Conservation (phyloP, 2,888 invertebrate genomes). For the Cantharis rufa region DNA sequence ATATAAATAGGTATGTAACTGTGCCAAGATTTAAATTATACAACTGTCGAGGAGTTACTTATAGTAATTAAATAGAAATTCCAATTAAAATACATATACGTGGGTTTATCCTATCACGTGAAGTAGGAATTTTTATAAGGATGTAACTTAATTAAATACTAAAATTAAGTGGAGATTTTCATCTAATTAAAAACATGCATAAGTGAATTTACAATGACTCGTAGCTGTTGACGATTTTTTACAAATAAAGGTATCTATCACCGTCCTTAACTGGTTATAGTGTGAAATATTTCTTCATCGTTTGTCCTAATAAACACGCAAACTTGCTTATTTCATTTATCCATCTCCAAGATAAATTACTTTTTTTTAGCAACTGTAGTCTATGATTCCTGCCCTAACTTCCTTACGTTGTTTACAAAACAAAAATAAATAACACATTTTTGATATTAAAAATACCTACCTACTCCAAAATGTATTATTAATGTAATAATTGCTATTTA, state of each 20-base stretch:
- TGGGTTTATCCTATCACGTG: conserved; percentile 7
- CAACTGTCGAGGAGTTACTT: conserved; percentile 5
- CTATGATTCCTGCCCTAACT: neutral
- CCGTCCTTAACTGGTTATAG: neutral
- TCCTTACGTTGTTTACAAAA: neutral
- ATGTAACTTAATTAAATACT: conserved; percentile 16
- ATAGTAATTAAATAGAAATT: conserved; percentile 12
- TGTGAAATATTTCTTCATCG: neutral
- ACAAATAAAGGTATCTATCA: neutral
- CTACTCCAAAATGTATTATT: neutral
- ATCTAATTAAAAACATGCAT: conserved; percentile 16
- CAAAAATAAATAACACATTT: neutral
- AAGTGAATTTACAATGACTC: conserved; percentile 5
- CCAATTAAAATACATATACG: conserved; percentile 1
- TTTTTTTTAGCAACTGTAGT: neutral
- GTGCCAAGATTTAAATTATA: conserved; percentile 10
- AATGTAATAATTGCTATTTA: neutral
- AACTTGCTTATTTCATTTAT: neutral
- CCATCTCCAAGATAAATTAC: neutral
- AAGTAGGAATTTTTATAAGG: conserved; percentile 9
- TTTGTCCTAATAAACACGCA: neutral
- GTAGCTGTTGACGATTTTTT: neutral
- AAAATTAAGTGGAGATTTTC: conserved; percentile 7
- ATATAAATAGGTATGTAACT: neutral
- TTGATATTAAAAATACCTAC: neutral